phyloP scores from a whole-genome alignment of 2,113 vertebrate species.

The Galeopterus variegatus region DNA sequence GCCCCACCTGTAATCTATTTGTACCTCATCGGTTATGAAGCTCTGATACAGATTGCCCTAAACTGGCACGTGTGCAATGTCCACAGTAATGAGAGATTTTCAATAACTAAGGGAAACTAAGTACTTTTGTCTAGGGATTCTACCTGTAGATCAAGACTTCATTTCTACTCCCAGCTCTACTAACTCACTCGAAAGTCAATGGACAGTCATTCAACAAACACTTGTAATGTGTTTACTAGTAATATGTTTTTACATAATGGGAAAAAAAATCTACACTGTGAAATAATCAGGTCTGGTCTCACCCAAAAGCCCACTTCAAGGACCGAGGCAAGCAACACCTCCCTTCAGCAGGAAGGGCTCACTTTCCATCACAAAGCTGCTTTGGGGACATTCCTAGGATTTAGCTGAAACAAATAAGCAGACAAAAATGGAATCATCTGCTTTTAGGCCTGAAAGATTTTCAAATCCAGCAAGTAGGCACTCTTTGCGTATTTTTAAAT shows the following conservation, averaged over 20 bases:
- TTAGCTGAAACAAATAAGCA: not conserved
- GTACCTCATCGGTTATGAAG: not conserved
- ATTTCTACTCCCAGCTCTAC: not conserved
- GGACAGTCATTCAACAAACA: not conserved
- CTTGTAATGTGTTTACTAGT: not conserved
- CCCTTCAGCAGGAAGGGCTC: not conserved
- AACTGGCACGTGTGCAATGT: not conserved
- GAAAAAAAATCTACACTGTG: not conserved
- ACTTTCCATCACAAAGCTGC: not conserved
- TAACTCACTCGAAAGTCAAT: not conserved
- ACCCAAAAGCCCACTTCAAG: not conserved
- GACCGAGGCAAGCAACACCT: not conserved
- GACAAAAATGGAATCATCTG: not conserved
- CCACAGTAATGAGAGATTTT: not conserved
- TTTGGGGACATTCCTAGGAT: not conserved
- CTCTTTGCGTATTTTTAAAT: not conserved
- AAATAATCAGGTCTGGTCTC: not conserved
- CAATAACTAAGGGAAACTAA: not conserved
- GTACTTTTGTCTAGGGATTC: not conserved
- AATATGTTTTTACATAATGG: too few species aligned
- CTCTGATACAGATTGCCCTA: not conserved
- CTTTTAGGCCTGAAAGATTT: not conserved
- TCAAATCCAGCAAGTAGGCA: not conserved
- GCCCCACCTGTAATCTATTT: not conserved
- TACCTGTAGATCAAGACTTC: not conserved